Conservation (phyloP, 2,888 invertebrate genomes). For the Mimas tiliae region DNA sequence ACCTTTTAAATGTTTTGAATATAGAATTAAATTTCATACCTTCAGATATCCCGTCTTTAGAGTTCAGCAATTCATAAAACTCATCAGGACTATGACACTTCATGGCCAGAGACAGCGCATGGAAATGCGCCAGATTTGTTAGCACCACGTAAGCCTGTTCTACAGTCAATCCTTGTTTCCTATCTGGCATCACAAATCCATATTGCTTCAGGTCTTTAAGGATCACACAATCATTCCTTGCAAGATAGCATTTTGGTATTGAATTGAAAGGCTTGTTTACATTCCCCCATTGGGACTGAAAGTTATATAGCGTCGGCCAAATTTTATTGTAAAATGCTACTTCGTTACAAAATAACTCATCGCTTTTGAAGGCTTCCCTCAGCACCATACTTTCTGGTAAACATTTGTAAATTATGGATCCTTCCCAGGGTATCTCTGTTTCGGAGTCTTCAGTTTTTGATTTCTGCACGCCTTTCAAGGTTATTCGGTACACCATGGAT, state of each 20-base stretch:
- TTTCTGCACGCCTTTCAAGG: constrained; percentile 80
- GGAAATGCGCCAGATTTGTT: constrained; percentile 86
- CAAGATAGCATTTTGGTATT: constrained; percentile 86
- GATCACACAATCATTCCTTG: constrained; percentile 83
- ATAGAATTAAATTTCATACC: constrained; percentile 47
- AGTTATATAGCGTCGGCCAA: constrained; percentile 86
- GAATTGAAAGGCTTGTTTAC: constrained; percentile 73
- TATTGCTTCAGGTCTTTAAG: constrained; percentile 86
- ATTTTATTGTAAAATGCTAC: constrained; percentile 89
- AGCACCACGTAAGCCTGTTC: constrained; percentile 86
- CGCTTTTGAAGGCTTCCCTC: constrained; percentile 89
- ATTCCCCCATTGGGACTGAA: constrained; percentile 79
- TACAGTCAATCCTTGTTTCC: constrained; percentile 85
- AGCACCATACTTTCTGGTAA: constrained; percentile 86
- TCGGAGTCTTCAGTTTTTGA: constrained; percentile 57
- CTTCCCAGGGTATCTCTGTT: constrained; percentile 83
- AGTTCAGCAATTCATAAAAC: constrained; percentile 80
- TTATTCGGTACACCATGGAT: constrained; percentile 88
- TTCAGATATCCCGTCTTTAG: constrained; percentile 78
- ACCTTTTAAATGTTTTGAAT: background rate
- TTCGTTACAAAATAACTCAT: constrained; percentile 88
- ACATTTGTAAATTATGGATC: constrained; percentile 88
- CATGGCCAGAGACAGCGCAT: constrained; percentile 87
- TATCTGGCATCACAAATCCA: constrained; percentile 87
- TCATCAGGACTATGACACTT: constrained; percentile 84